Evolutionary conservation across 2,888 invertebrate species (phyloP), one percentile per base, ranked within the genome.

Genomic region (Amphiduros pacificus): DNA sequence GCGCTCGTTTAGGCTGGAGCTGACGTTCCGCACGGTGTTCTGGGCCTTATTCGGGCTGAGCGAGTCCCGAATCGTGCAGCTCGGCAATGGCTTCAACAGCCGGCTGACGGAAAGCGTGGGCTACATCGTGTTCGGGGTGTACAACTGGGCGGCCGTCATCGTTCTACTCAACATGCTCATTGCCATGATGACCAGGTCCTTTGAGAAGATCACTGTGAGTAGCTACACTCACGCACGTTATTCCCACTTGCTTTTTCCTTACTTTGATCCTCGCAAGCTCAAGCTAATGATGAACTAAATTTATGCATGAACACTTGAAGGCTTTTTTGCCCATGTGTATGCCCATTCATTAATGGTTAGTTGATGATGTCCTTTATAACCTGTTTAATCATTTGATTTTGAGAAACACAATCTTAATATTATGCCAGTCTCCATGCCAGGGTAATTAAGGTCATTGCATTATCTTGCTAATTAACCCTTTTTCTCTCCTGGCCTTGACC

Each of bases 101-200:
- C 60, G 65, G 11, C 63, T 69, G 36, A 69, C 69, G 14, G 67
- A 68, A 49, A 63, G 67, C 24, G 69, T 68, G 2, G 67, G 67
- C 20, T 69, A 68, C 50, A 64, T 68, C n/a, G 62, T 68, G 28
- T 69, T 69, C 32, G 67, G 49, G 17, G 65, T 65, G 9, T 70
- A 70, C 59, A 65, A 68, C 49, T 69, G 67, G 67, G 67, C 62
- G 26, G 65, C 67, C 4, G 67, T 67, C 24, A 69, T 69, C 31
- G 49, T 68, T n/a, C 62, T 69, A 3, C 66, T 69, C 53, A 69
- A 69, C 79, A 90, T 90, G 90, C 73, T 83, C 28, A 89, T 90
- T 71, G 90, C 90, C 17, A 81, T 83, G 78, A 90, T 90, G 89
- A 88, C 89, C 0, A 87, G 89, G 63, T 89, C 90, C 0, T 89